Percentiles rank a stretch among this genome's conserved stretches.
Evolutionary conservation across 2,113 vertebrate genomes (phyloP).

Genomic region (Hippocampus zosterae): DNA sequence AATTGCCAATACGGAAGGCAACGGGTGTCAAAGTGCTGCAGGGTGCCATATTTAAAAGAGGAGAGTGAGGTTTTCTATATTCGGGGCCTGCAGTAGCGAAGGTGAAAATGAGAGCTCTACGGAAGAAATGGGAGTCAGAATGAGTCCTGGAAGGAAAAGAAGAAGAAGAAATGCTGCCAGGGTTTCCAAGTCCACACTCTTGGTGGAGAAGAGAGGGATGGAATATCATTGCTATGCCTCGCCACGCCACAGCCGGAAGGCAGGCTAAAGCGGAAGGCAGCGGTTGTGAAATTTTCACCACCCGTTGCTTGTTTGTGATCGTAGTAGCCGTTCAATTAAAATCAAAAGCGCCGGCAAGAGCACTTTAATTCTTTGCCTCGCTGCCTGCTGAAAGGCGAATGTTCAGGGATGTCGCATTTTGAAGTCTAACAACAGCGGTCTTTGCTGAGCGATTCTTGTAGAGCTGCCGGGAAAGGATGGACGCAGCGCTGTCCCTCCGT

Average conservation of each 20-base stretch:
- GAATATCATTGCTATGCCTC: constrained; percentile 48
- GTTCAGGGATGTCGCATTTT: not conserved
- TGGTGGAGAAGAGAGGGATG: constrained; percentile 20
- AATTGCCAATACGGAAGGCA: not conserved
- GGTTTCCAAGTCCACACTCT: constrained; percentile 31
- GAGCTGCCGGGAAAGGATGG: not conserved
- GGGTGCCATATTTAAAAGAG: no score
- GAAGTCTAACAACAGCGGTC: not conserved
- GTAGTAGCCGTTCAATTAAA: constrained; percentile 56
- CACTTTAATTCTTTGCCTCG: not conserved
- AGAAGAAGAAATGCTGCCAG: constrained; percentile 24
- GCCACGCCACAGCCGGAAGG: constrained; percentile 41
- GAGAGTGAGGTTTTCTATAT: no score
- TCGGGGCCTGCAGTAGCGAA: not conserved
- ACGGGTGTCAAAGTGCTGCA: no score
- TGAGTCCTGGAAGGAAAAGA: constrained; percentile 18
- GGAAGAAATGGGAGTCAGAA: not conserved
- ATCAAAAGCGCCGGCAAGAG: constrained; percentile 27
- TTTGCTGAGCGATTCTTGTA: not conserved
- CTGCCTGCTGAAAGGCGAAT: not conserved
- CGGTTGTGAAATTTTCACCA: constrained; percentile 65
- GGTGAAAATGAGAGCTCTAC: constrained; percentile 18
- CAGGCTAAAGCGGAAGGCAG: constrained; percentile 50
- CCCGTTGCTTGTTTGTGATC: constrained; percentile 56
- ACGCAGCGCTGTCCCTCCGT: no score